Evolutionary conservation across 2,888 invertebrate genomes (phyloP), one percentile per base, ranked within the genome.

Genomic region (Lucinisca nassula): DNA sequence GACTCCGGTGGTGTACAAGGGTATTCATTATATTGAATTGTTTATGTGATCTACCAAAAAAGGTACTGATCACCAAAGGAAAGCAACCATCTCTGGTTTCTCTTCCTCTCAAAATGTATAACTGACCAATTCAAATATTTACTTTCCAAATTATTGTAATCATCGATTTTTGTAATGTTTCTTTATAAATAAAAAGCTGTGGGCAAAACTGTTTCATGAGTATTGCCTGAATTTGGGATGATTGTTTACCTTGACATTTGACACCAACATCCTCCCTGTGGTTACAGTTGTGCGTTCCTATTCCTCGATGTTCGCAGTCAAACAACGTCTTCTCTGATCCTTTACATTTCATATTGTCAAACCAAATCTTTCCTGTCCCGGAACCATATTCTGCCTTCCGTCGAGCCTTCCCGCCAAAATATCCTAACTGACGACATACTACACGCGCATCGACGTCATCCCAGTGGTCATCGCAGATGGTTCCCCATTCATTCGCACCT

Each of bases 321-420:
- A 85, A 88, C 10, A 94, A 72, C 21, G 83, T 77, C 14, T 77
- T 86, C 84, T 94, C 94, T 67, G 92, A 89, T 6, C 94, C 94
- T 24, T 79, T 67, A 86, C 94, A 94, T 58, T 91, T 84, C 73
- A 93, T 86, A 83, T 93, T 92, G 77, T 94, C 94, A 87, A 92
- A 90, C 93, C 95, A 95, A 35, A 95, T 95, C 0, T 92, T 92
- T 1, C 95, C 95, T 0, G 77, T 90, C 73, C 86, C 91, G 75
- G 73, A 51, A 4, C 92, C 93, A 74, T 87, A 93, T n/a, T 79
- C 85, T 6, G 90, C 92, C 30, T 88, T 87, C 30, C 83, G 87
- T 6, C 88, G 49, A 0, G 92, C 91, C 27, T 80, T 90, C 1
- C 94, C 94, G 12, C 90, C 90, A n/a, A 85, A 82, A 40, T 77